These are phyloP conservation scores for Crotophaga sulcirostris DNA, from an alignment of 2,113 vertebrate species.

Conservation along the genomic window DNA sequence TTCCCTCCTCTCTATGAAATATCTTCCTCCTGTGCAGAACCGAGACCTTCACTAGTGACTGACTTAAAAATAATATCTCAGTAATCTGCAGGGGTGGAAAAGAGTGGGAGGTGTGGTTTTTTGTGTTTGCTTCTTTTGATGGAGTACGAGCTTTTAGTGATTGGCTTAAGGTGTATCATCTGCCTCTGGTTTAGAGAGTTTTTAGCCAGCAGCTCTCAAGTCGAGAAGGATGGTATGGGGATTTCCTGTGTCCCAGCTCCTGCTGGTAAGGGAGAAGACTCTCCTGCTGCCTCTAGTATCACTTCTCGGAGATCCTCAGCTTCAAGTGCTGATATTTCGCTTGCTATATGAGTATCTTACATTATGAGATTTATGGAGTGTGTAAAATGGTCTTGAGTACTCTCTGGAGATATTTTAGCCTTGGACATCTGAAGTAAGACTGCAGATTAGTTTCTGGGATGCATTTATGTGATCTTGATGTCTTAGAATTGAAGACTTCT, in stretches of 20 bases:
- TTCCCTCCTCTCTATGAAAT: not conserved
- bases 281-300: not conserved
- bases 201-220: not conserved
- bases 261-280: not conserved
- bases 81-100: not conserved
- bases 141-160: not conserved
- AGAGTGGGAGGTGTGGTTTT: too few relatives aligned
- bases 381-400: not conserved
- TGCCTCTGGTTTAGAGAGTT: not conserved
- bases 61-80: not conserved
- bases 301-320: not conserved
- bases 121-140: not conserved
- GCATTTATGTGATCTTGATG: not conserved
- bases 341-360: rapidly evolving
- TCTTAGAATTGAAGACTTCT: not conserved
- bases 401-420: not conserved
- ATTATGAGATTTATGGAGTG: not conserved
- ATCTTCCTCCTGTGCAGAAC: not conserved
- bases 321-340: not conserved
- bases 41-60: not conserved
- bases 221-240: not conserved
- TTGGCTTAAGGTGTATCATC: not conserved
- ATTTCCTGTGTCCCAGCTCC: not conserved
- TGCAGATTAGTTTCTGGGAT: not conserved
- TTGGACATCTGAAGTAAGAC: not conserved